Percentiles rank a stretch among this genome's conserved stretches.
phyloP scores from a whole-genome alignment of 2,797 vertebrate species.

The Sitta carolinensis region DNA sequence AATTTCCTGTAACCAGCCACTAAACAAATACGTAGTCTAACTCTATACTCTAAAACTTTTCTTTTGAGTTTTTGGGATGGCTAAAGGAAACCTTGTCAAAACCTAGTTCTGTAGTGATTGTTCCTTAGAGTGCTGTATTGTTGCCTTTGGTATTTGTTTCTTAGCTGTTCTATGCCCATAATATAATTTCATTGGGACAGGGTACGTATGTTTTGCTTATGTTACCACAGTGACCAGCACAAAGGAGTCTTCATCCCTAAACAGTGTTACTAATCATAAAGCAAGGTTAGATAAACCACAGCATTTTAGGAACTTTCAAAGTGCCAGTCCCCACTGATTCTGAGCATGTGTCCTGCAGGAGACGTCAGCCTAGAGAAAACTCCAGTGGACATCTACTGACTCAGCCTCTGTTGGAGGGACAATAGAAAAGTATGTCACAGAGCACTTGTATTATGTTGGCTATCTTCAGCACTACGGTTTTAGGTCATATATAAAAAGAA shows the following conservation, averaged over 20 bases:
- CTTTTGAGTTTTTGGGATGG: not conserved
- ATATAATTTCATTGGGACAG: not conserved
- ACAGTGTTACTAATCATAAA: not conserved
- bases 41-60: not conserved
- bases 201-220: not conserved
- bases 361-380: not conserved
- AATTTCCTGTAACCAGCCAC: not conserved
- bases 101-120: not conserved
- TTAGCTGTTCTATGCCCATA: not conserved
- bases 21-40: not conserved
- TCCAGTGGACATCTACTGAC: not conserved
- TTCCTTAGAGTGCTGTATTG: not conserved
- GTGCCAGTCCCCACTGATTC: not conserved
- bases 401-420: not conserved
- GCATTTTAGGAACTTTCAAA: not conserved
- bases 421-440: not conserved
- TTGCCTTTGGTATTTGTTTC: not conserved
- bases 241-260: not conserved
- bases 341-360: not conserved
- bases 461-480: not conserved
- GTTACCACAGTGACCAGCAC: fast-evolving
- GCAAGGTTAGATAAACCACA: not conserved
- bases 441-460: not conserved
- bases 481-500: not conserved
- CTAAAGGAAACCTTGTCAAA: not conserved